Evolutionary conservation across 1,140 invertebrate genomes (phyloP).

Genomic region (Phortica variegata): DNA sequence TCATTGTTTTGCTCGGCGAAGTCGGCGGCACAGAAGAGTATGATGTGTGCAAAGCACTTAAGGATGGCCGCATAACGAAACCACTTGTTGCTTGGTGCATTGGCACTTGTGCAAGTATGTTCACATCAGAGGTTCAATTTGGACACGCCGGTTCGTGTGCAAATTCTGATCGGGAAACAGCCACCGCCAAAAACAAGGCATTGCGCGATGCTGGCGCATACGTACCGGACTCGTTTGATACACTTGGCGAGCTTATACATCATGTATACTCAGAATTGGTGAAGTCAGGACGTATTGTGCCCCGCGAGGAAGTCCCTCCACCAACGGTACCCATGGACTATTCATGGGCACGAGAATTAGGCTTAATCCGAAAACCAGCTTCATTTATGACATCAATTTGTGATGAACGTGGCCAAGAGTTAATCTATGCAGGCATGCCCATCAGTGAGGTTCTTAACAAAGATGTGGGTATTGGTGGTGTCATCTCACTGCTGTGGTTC

Average conservation of each 20-base stretch:
- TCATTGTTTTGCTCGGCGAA: slow-evolving; percentile 95
- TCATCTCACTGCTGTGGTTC: slow-evolving; percentile 97
- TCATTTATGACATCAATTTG: slow-evolving; percentile 99
- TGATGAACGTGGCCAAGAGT: slow-evolving; percentile 97
- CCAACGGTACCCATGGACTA: slow-evolving; percentile 99
- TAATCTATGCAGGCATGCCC: slow-evolving; percentile 97
- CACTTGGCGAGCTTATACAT: slow-evolving; percentile 70
- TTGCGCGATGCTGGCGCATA: slow-evolving; percentile 79
- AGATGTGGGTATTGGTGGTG: slow-evolving; percentile 94
- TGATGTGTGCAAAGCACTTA: slow-evolving; percentile 88
- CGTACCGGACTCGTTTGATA: slow-evolving; percentile 93
- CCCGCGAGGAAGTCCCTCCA: slow-evolving; percentile 88
- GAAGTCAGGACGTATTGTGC: slow-evolving; percentile 78
- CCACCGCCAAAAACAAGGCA: slow-evolving; percentile 87
- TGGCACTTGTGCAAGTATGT: slow-evolving; percentile 90
- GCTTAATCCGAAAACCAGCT: slow-evolving; percentile 96
- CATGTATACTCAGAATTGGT: slow-evolving; percentile 82
- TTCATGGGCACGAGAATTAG: slow-evolving; percentile 96
- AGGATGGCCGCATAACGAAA: slow-evolving; percentile 82
- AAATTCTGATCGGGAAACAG: slow-evolving; percentile 93
- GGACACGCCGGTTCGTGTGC: slow-evolving; percentile 98
- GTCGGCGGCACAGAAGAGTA: slow-evolving; percentile 99
- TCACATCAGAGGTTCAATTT: slow-evolving; percentile 97
- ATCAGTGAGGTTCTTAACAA: slow-evolving; percentile 91
- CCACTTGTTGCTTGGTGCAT: slow-evolving; percentile 98